These are phyloP conservation scores for Pachymerium ferrugineum DNA, from an alignment of 2,888 invertebrate genomes.

Conservation along the genomic window DNA sequence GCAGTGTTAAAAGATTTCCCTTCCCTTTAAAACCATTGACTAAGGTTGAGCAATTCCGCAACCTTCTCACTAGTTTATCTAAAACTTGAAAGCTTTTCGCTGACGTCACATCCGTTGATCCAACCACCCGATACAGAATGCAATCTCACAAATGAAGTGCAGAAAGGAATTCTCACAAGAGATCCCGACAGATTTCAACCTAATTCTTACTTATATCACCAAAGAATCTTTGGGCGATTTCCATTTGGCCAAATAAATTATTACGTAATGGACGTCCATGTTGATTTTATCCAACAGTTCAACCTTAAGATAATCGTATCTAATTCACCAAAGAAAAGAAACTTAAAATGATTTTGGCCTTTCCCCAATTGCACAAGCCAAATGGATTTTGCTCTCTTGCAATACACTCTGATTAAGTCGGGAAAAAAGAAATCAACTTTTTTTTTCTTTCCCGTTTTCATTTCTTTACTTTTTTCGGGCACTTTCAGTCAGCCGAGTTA, in stretches of 20 bases:
- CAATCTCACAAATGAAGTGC: slow-evolving; percentile 16
- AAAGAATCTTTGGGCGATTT: no score
- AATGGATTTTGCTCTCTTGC: slow-evolving; percentile 23
- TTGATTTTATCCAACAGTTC: background rate
- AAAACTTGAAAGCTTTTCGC: slow-evolving; percentile 6
- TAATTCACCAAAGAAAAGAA: slow-evolving; percentile 15
- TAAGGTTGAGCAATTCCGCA: background rate
- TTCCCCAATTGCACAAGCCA: slow-evolving; percentile 23
- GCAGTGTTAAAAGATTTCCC: no score
- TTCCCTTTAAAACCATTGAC: background rate
- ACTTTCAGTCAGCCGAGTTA: background rate
- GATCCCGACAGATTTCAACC: background rate
- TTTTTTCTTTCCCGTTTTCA: background rate
- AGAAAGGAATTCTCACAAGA: background rate
- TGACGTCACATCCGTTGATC: slow-evolving; percentile 17
- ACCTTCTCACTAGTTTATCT: background rate
- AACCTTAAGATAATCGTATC: slow-evolving; percentile 19
- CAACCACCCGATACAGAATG: background rate
- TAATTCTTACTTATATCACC: background rate
- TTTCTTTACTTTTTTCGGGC: background rate
- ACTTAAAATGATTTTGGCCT: slow-evolving; percentile 17
- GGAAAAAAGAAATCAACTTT: slow-evolving; percentile 16
- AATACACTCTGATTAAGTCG: slow-evolving; percentile 19
- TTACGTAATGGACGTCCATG: no score
- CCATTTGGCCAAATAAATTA: no score